Base-by-base conservation (phyloP, 2,888 invertebrate species). In the Psylliodes chrysocephalus region DNA sequence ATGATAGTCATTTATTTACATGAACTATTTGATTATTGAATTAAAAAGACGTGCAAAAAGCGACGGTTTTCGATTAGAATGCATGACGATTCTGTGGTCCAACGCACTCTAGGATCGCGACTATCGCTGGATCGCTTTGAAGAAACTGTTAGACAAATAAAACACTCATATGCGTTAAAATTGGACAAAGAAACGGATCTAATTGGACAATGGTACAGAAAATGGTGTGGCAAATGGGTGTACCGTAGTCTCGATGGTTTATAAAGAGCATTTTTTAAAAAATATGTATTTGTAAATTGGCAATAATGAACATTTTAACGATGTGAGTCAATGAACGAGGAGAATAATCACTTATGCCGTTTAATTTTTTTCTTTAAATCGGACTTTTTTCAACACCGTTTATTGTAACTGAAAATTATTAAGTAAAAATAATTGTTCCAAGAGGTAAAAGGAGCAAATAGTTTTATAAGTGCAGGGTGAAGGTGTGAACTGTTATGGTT, bases 11-110 rank as follows among this genome's bases (percentile, higher is more conserved):
- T 60, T 42, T 60, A 60, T 60, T 55, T 64, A 64, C 64, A 64
- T 64, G 64, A 47, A 55, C 60, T 64, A 60, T 64, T 64, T 64
- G 51, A 55, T 64, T 64, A 64, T 64, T 60, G 51, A 60, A 64
- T 64, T 64, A 64, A 60, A 51, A 64, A 60, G 40, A 44, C 28
- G 40, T 30, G 52, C 55, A 52, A 60, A 55, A 64, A 64, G 30
- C 30, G 35, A 33, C 46, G 49, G 25, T 40, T 49, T 49, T 18
- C 19, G 10, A 22, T 40, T 49, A 49, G 40, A 17, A 15, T 51
- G 25, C 49, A 40, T 49, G 59, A 57, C 59, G 17, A 30, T 51
- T 49, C 28, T 59, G 38, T 28, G 59, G 49, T 59, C 49, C 38
- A 28, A 22, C 40, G 17, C 49, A 30, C 28, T 46, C 19, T 14